Percentiles rank a stretch among this genome's conserved stretches.
Conservation (phyloP, 2,888 invertebrate species). For the Agrilus mali region DNA sequence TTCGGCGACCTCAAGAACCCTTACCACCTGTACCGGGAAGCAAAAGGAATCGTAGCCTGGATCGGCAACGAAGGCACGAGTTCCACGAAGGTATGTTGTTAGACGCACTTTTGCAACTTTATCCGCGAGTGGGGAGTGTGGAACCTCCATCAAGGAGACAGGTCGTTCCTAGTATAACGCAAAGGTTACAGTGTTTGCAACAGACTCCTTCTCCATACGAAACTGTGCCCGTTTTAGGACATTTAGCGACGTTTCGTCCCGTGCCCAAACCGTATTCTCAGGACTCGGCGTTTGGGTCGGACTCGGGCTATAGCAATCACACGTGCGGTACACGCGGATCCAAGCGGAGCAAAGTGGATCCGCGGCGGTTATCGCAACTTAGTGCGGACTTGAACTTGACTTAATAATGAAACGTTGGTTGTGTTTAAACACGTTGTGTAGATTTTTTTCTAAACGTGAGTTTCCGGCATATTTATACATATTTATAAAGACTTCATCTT, state of each 20-base stretch:
- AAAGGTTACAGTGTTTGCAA: conserved; percentile 31
- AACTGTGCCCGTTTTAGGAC: conserved; percentile 55
- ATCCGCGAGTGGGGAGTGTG: conserved; percentile 59
- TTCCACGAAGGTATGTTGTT: conserved; percentile 72
- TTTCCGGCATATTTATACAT: too few species aligned
- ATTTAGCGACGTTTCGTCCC: conserved; percentile 47
- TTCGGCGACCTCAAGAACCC: conserved; percentile 46
- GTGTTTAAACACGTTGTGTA: not conserved
- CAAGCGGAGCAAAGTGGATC: conserved; percentile 28
- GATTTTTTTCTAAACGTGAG: not conserved
- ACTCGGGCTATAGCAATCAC: conserved; percentile 76
- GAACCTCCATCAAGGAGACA: conserved; percentile 33
- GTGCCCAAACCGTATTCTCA: conserved; percentile 53
- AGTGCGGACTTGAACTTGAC: conserved; percentile 34
- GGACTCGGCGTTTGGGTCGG: conserved; percentile 71
- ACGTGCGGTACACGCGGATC: conserved; percentile 46
- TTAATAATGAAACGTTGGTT: too few species aligned
- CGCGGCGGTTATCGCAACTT: conserved; percentile 31
- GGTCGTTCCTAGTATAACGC: conserved; percentile 31
- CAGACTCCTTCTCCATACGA: conserved; percentile 45
- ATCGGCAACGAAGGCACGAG: conserved; percentile 48
- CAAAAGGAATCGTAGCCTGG: conserved; percentile 38
- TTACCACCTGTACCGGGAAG: conserved; percentile 44
- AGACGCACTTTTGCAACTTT: conserved; percentile 57
- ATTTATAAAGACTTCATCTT: too few species aligned